A percentile compares a stretch with the other conserved stretches of the same genome.
These are phyloP conservation scores for Onthophagus sagittarius DNA, from an alignment of 2,888 invertebrate genomes.

Conservation along the genomic window DNA sequence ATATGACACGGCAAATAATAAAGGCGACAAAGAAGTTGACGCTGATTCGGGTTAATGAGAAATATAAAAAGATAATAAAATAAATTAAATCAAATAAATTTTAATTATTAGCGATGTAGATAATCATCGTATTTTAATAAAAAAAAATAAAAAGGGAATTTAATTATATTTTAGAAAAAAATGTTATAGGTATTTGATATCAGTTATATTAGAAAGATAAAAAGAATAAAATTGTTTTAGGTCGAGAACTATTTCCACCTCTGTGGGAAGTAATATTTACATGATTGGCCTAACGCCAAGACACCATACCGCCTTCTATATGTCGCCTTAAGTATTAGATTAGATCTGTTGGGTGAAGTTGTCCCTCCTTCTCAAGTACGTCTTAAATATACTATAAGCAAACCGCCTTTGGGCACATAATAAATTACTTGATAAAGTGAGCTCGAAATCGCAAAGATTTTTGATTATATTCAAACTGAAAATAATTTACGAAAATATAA, in stretches of 20 bases:
- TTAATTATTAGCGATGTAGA: no score
- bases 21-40: background rate
- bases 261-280: background rate
- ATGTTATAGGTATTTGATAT: no score
- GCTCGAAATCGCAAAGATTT: background rate
- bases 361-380: background rate
- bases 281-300: background rate
- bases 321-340: background rate
- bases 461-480: background rate
- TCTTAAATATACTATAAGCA: background rate
- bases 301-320: background rate
- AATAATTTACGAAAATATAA: no score
- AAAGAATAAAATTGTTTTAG: background rate
- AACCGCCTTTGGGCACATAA: background rate
- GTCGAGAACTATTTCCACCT: background rate
- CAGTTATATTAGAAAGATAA: no score
- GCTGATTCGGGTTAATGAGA: background rate
- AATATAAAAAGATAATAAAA: no score
- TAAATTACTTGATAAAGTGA: background rate
- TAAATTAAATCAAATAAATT: no score
- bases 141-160: no score
- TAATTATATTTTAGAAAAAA: no score
- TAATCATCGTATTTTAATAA: no score
- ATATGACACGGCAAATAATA: background rate
- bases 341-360: background rate